Evolutionary conservation across 2,113 vertebrate genomes (phyloP).

Genomic region (Ariopsis seemanni): DNA sequence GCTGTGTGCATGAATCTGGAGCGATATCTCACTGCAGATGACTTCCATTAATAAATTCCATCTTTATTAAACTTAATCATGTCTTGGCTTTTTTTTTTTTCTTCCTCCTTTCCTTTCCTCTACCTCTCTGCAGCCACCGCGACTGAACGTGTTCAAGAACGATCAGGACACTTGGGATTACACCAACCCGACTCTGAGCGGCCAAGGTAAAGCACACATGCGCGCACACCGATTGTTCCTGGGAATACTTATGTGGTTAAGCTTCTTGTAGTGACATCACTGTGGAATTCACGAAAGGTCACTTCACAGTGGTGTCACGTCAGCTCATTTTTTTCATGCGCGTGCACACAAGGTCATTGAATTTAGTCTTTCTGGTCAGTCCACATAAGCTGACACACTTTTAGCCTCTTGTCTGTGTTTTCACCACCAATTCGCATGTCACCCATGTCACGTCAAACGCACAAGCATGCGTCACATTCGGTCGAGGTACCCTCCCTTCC

Average conservation of each 20-base stretch:
- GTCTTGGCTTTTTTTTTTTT: not conserved
- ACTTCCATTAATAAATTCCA: not conserved
- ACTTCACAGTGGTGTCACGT: slow-evolving; percentile 59
- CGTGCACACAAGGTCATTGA: not conserved
- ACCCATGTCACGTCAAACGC: slow-evolving; percentile 23
- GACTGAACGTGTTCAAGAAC: slow-evolving; percentile 96
- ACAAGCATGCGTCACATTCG: slow-evolving; percentile 30
- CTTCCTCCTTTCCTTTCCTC: not conserved
- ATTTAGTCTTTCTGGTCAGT: not conserved
- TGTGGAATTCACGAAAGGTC: slow-evolving; percentile 47
- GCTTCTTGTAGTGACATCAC: slow-evolving; percentile 62
- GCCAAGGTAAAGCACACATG: slow-evolving; percentile 82
- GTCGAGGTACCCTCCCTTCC: slow-evolving; percentile 14
- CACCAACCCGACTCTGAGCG: slow-evolving; percentile 90
- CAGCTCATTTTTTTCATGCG: slow-evolving; percentile 11
- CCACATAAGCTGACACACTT: not conserved
- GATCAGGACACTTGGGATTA: slow-evolving; percentile 98
- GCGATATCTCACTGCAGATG: not conserved
- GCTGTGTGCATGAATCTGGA: not conserved
- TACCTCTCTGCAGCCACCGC: slow-evolving; percentile 78
- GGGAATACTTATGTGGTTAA: slow-evolving; percentile 62
- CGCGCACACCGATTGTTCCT: slow-evolving; percentile 51
- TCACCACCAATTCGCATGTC: slow-evolving; percentile 37
- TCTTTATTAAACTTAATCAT: not conserved
- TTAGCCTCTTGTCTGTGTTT: not conserved